A percentile compares a stretch with the other conserved stretches of the same genome.
phyloP scores from a whole-genome alignment of 1,140 invertebrate genomes.

The Eriocheir sinensis region DNA sequence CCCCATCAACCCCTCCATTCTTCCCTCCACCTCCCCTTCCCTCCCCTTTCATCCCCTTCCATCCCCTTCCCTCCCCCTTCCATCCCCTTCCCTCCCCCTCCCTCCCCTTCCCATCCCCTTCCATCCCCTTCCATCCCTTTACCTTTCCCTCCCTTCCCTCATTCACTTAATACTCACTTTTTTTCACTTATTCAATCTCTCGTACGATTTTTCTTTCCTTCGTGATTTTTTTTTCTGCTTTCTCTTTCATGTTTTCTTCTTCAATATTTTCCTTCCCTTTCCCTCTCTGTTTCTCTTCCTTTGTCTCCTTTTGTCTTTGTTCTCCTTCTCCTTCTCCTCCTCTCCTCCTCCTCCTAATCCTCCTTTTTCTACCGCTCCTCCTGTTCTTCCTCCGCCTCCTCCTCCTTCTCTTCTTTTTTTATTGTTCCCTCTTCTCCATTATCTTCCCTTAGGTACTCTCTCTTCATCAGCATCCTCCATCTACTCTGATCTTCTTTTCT shows the following conservation, averaged over 20 bases:
- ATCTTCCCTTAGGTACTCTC: background rate
- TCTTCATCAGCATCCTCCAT: too few relatives aligned
- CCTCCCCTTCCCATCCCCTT: background rate
- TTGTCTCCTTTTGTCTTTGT: background rate
- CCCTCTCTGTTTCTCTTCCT: too few relatives aligned
- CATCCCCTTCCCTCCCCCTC: background rate
- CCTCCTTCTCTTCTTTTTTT: background rate
- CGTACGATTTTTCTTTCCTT: background rate
- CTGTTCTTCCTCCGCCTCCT: too few relatives aligned
- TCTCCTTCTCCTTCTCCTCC: background rate
- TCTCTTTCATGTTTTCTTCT: background rate
- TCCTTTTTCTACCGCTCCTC: too few relatives aligned
- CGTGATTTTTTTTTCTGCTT: background rate
- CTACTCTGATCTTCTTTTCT: background rate
- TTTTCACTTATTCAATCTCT: background rate
- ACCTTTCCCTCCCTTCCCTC: background rate
- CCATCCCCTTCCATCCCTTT: background rate
- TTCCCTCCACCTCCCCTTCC: background rate
- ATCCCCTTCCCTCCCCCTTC: background rate
- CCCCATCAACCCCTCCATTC: constrained; percentile 40
- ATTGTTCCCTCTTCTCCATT: background rate
- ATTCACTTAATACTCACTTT: too few relatives aligned
- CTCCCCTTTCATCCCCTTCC: too few relatives aligned
- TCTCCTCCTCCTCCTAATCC: too few relatives aligned
- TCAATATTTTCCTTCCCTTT: background rate